phyloP scores from a whole-genome alignment of 2,797 vertebrate species.

The Odontamblyopus lacepedii region DNA sequence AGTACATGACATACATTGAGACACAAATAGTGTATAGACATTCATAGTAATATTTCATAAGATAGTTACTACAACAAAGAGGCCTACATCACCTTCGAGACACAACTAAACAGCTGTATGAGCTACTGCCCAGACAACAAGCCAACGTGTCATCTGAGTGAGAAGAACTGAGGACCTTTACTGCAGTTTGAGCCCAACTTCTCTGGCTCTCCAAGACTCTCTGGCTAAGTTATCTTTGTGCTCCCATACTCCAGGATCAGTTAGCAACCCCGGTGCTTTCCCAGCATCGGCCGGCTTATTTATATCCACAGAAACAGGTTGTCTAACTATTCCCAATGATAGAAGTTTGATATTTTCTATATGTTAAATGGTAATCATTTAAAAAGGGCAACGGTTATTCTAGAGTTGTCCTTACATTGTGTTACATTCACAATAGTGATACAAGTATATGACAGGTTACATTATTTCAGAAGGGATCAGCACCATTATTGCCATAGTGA shows the following conservation, averaged over 20 bases:
- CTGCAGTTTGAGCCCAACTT: constrained; percentile 48
- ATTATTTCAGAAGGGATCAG: constrained; percentile 1
- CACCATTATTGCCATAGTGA: background rate
- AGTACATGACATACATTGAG: constrained; percentile 29
- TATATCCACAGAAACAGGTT: constrained; percentile 59
- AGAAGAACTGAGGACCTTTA: constrained; percentile 38
- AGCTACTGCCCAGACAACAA: background rate
- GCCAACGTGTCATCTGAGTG: background rate
- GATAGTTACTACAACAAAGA: background rate
- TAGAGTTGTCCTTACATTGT: background rate
- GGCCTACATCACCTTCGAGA: background rate
- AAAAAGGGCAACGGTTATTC: background rate
- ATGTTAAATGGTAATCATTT: background rate
- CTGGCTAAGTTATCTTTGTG: constrained; percentile 65
- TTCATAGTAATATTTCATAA: constrained; percentile 6
- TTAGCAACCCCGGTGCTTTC: constrained; percentile 73
- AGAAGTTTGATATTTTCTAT: background rate
- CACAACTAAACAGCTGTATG: background rate
- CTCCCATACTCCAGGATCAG: constrained; percentile 72
- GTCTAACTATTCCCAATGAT: constrained; percentile 34
- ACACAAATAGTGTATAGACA: constrained; percentile 20
- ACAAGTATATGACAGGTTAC: background rate
- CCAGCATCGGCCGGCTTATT: constrained; percentile 75
- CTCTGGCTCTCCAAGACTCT: constrained; percentile 55
- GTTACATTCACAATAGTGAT: background rate